These are phyloP conservation scores for Rhinoraja longicauda DNA, from an alignment of 2,797 vertebrate species.

Conservation along the genomic window DNA sequence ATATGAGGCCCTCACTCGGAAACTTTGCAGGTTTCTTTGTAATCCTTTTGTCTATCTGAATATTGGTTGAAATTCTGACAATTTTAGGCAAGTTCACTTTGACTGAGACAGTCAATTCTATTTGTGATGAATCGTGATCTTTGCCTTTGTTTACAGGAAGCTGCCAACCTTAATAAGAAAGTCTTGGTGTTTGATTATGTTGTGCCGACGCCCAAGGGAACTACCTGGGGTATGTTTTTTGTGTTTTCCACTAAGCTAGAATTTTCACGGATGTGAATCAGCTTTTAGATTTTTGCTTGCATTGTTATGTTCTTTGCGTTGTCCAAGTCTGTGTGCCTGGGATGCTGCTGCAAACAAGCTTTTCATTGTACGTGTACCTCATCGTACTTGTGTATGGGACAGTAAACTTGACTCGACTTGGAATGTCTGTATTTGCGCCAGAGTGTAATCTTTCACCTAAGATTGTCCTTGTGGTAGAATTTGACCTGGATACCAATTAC, in stretches of 20 bases:
- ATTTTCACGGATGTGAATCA: neutral
- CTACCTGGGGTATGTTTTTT: constrained; percentile 74
- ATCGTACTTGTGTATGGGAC: no score
- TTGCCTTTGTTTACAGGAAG: constrained; percentile 65
- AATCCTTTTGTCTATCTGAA: neutral
- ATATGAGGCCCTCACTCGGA: neutral
- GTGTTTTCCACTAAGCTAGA: neutral
- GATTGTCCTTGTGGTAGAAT: neutral
- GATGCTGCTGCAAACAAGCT: no score
- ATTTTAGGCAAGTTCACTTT: neutral
- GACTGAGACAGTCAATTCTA: neutral
- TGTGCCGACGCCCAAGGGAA: constrained; percentile 79
- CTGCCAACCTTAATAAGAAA: constrained; percentile 80
- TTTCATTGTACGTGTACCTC: no score
- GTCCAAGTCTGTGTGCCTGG: no score
- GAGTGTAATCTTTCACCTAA: neutral
- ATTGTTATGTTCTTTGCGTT: no score
- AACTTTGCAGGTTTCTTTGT: neutral
- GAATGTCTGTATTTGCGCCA: neutral
- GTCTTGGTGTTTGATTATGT: constrained; percentile 94
- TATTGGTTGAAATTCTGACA: neutral
- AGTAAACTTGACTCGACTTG: no score
- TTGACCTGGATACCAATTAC: neutral
- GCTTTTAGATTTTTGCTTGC: neutral
- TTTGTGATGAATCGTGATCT: neutral